Conservation (phyloP, 2,888 invertebrate species). For the Caenorhabditis zanzibari region DNA sequence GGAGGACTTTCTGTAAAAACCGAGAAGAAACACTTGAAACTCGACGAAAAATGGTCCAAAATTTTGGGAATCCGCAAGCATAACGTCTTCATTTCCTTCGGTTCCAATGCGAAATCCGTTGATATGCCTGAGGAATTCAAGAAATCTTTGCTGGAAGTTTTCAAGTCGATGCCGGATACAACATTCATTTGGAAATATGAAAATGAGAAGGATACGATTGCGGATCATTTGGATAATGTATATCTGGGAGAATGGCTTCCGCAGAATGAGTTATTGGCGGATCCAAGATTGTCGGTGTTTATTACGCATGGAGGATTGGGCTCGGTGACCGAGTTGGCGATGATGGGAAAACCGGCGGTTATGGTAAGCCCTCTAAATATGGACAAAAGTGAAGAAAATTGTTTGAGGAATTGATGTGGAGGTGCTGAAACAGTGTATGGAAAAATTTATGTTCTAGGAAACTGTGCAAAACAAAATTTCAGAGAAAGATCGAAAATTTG, state of each 20-base stretch:
- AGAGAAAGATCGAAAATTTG: too few species aligned
- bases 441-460: too few species aligned
- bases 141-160: conserved; percentile 57
- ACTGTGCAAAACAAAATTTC: too few species aligned
- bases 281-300: conserved; percentile 28
- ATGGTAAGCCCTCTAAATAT: conserved; percentile 35
- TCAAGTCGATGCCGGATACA: conserved; percentile 63
- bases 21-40: conserved; percentile 24
- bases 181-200: conserved; percentile 75
- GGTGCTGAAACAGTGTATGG: too few species aligned
- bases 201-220: conserved; percentile 40
- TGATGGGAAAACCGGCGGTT: conserved; percentile 47
- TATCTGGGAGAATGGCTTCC: conserved; percentile 72
- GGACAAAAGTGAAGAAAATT: too few species aligned
- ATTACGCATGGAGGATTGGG: conserved; percentile 54
- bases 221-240: conserved; percentile 63
- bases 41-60: conserved; percentile 48
- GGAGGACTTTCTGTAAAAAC: conserved; percentile 51
- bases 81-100: conserved; percentile 48
- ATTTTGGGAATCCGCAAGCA: conserved; percentile 30
- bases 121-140: conserved; percentile 60
- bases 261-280: conserved; percentile 71
- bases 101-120: conserved; percentile 36
- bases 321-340: conserved; percentile 27
- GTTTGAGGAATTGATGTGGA: too few species aligned